These are phyloP conservation scores for Palaemon carinicauda DNA, from an alignment of 1,140 invertebrate species.

Conservation along the genomic window DNA sequence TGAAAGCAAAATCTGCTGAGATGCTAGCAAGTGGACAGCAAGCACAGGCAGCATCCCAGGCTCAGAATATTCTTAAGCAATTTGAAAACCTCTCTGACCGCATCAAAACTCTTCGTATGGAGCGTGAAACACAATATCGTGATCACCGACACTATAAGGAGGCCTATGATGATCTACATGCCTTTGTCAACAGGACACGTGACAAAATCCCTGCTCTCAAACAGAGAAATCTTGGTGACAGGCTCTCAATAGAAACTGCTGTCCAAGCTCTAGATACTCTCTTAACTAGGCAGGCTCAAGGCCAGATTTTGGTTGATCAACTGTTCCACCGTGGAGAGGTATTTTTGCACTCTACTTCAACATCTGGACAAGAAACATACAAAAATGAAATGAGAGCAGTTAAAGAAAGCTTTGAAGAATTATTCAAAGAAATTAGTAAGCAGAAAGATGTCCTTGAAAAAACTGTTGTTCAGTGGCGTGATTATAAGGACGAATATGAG, in stretches of 20 bases:
- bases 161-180: constrained; percentile 84
- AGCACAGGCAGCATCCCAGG: constrained; percentile 81
- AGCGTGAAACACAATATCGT: constrained; percentile 85
- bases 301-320: constrained; percentile 85
- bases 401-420: constrained; percentile 81
- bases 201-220: constrained; percentile 89
- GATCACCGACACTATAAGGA: constrained; percentile 89
- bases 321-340: constrained; percentile 86
- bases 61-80: constrained; percentile 77
- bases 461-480: constrained; percentile 83
- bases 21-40: constrained; percentile 86
- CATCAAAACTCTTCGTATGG: constrained; percentile 69
- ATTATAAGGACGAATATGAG: constrained; percentile 93
- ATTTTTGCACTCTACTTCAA: constrained; percentile 81
- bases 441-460: constrained; percentile 85
- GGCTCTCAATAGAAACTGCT: constrained; percentile 86
- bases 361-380: constrained; percentile 80
- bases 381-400: constrained; percentile 84
- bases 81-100: constrained; percentile 59
- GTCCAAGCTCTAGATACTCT: constrained; percentile 85
- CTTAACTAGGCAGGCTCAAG: constrained; percentile 89
- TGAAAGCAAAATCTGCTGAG: constrained; percentile 86
- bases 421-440: constrained; percentile 85
- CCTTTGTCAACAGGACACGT: constrained; percentile 83
- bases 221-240: constrained; percentile 84